Conservation (phyloP, 2,888 invertebrate species). For the Drosophila nr. perissopoda region DNA sequence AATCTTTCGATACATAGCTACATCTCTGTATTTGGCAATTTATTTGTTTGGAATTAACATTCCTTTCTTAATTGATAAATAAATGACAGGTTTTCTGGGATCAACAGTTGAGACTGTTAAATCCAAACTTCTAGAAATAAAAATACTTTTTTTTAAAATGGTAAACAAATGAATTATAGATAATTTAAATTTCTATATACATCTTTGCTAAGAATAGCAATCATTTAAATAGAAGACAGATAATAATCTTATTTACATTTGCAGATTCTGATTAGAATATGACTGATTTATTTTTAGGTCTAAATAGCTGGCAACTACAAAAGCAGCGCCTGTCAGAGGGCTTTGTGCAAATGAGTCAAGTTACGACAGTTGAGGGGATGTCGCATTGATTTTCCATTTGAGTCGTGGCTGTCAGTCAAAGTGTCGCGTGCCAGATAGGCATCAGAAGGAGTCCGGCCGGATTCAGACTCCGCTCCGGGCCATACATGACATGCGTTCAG, state of each 20-base stretch:
- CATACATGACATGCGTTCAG: slow-evolving; percentile 72
- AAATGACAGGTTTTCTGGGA: background rate
- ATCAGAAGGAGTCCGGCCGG: slow-evolving; percentile 21
- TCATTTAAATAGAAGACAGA: background rate
- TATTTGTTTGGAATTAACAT: background rate
- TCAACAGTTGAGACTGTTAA: background rate
- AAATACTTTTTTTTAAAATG: background rate
- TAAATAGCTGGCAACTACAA: slow-evolving; percentile 2
- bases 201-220: background rate
- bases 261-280: background rate
- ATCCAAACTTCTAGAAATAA: background rate
- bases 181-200: background rate
- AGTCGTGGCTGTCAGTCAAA: slow-evolving; percentile 72
- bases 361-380: slow-evolving; percentile 32
- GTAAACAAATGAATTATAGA: background rate
- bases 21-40: background rate
- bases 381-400: slow-evolving; percentile 73
- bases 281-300: background rate
- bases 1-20: background rate
- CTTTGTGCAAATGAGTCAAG: slow-evolving; percentile 58
- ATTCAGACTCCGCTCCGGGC: slow-evolving; percentile 11
- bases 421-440: slow-evolving; percentile 59
- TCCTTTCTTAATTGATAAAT: background rate
- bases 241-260: background rate
- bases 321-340: slow-evolving; percentile 18